A percentile compares a stretch with the other conserved stretches of the same genome.
phyloP scores from a whole-genome alignment of 1,140 invertebrate genomes.

The Drosophila erecta region DNA sequence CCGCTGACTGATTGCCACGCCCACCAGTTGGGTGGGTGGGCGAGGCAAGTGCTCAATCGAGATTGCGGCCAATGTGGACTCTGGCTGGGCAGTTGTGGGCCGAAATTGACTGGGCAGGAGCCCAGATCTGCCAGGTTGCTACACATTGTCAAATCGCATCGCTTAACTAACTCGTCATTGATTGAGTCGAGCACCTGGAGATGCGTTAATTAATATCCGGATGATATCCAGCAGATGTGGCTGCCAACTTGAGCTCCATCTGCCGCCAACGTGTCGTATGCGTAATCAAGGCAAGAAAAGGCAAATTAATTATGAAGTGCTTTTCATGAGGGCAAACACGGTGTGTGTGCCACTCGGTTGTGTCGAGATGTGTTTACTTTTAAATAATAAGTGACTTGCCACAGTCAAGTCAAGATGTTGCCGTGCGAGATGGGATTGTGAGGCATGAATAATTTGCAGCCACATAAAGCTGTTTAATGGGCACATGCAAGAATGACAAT shows the following conservation, averaged over 20 bases:
- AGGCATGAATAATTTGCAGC: conserved; percentile 20
- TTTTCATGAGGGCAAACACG: conserved; percentile 29
- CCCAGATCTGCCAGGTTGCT: conserved; percentile 24
- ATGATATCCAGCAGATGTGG: conserved; percentile 19
- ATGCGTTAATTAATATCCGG: conserved; percentile 60
- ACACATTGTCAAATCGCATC: conserved; percentile 23
- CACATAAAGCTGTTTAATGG: conserved; percentile 1
- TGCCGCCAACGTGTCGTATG: conserved; percentile 44
- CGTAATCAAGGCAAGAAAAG: conserved; percentile 30
- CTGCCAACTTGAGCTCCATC: conserved; percentile 26
- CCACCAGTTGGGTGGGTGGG: not conserved
- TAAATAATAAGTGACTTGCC: conserved; percentile 38
- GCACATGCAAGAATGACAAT: too few relatives aligned
- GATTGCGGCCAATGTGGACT: conserved; percentile 24
- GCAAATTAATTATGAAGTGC: conserved; percentile 58
- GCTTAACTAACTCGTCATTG: conserved; percentile 25
- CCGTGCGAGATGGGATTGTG: not conserved
- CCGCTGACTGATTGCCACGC: conserved; percentile 60
- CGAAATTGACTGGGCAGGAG: conserved; percentile 27
- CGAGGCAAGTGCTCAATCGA: conserved; percentile 25
- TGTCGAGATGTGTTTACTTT: conserved; percentile 46
- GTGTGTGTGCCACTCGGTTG: conserved; percentile 24
- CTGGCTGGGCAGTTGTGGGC: not conserved
- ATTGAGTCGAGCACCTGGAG: conserved; percentile 41
- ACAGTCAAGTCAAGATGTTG: conserved; percentile 22